These are phyloP conservation scores for Neomorphus geoffroyi DNA, from an alignment of 2,797 vertebrate genomes.

Conservation along the genomic window DNA sequence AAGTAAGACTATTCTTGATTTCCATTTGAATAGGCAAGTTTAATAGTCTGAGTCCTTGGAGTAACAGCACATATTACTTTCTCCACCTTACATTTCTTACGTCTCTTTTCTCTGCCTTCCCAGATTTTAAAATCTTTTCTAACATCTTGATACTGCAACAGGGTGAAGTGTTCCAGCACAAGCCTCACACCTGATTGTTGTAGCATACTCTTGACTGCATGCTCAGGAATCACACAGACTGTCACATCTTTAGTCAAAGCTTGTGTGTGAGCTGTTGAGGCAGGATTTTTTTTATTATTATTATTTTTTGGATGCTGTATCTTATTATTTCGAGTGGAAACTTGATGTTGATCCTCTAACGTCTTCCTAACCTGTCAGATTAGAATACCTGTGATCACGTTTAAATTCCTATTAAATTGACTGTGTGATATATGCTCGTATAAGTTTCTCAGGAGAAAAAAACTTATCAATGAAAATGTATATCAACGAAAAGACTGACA, in stretches of 20 bases:
- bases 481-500: neutral
- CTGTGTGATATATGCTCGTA: neutral
- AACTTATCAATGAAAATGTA: no score
- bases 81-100: neutral
- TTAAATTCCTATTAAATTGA: neutral
- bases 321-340: neutral
- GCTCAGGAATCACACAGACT: neutral
- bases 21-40: neutral
- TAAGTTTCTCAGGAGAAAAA: neutral
- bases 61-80: neutral
- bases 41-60: neutral
- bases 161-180: neutral
- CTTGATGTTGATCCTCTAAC: accelerated
- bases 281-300: neutral
- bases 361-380: neutral
- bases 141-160: neutral
- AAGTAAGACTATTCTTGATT: neutral
- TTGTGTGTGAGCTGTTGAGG: neutral
- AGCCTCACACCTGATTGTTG: neutral
- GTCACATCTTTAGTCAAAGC: neutral
- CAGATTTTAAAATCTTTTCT: neutral
- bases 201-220: neutral
- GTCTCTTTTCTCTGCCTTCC: no score
- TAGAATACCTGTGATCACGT: neutral
- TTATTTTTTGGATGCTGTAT: neutral